These are phyloP conservation scores for Belgica antarctica DNA, from an alignment of 2,888 invertebrate species.

Conservation along the genomic window DNA sequence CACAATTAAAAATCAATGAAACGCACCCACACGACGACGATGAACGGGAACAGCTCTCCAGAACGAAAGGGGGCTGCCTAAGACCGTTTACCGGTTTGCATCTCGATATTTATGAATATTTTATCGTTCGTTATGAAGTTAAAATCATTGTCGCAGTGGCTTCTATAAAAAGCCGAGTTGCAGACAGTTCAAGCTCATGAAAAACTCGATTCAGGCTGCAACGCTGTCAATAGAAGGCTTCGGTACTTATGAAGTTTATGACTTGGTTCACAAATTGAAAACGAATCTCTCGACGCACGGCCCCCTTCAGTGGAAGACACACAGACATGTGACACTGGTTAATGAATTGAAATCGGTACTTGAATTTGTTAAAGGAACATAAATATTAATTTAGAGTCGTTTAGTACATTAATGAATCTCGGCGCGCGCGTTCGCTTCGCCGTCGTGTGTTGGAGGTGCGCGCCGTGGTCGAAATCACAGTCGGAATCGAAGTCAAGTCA, in stretches of 20 bases:
- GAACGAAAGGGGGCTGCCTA: constrained; percentile 19
- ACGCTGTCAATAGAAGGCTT: too few relatives aligned
- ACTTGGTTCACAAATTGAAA: not conserved
- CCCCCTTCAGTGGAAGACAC: not conserved
- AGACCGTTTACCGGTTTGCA: constrained; percentile 12
- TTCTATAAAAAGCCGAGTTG: too few relatives aligned
- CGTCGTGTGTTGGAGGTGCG: constrained; percentile 25
- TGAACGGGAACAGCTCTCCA: not conserved
- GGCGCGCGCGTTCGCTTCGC: not conserved
- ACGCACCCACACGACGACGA: not conserved
- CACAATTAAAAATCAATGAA: constrained; percentile 41
- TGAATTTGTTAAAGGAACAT: constrained; percentile 31
- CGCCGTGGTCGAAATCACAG: not conserved
- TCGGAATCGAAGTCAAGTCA: constrained; percentile 25
- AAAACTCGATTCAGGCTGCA: too few relatives aligned
- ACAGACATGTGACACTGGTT: not conserved
- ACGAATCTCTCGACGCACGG: too few relatives aligned
- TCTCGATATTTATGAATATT: constrained; percentile 41
- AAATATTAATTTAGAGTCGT: constrained; percentile 35
- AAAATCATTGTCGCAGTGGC: too few relatives aligned
- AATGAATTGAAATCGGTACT: constrained; percentile 22
- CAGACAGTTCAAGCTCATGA: not conserved
- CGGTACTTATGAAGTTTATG: too few relatives aligned
- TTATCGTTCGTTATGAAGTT: too few relatives aligned
- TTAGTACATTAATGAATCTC: constrained; percentile 37